Conservation (phyloP, 2,113 vertebrate genomes). For the Cromileptes altivelis region DNA sequence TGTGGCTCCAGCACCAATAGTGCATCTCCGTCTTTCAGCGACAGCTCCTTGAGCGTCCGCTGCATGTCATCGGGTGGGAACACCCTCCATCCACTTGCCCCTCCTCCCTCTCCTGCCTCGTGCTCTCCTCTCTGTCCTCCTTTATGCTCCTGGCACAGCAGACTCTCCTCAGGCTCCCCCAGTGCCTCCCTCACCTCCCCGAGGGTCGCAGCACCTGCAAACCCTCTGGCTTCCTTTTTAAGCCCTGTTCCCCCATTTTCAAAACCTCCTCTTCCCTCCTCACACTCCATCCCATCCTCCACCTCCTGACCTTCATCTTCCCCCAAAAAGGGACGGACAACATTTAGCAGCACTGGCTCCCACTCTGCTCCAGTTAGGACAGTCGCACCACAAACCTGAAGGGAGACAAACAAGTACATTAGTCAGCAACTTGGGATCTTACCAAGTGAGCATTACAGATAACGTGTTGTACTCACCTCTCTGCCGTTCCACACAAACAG, state of each 20-base stretch:
- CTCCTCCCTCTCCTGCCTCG: conserved; percentile 72
- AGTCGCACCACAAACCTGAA: conserved; percentile 88
- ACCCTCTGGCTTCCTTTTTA: conserved; percentile 75
- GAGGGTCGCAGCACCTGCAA: conserved; percentile 77
- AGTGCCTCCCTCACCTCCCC: conserved; percentile 74
- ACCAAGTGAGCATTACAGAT: neutral
- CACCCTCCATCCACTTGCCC: conserved; percentile 88
- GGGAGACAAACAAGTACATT: conserved; percentile 3
- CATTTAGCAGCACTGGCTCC: conserved; percentile 90
- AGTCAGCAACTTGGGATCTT: neutral
- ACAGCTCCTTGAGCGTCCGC: conserved; percentile 87
- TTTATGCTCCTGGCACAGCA: conserved; percentile 83
- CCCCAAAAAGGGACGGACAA: conserved; percentile 82
- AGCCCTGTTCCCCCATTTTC: conserved; percentile 71
- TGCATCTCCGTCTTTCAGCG: conserved; percentile 89
- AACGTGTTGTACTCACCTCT: conserved; percentile 86
- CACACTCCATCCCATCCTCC: conserved; percentile 10
- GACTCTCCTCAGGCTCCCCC: conserved; percentile 78
- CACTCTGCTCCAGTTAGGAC: conserved; percentile 87
- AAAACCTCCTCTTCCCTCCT: conserved; percentile 7
- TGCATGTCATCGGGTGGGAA: conserved; percentile 85
- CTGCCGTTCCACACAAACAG: conserved; percentile 96
- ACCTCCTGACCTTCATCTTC: conserved; percentile 63
- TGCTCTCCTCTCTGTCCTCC: conserved; percentile 37
- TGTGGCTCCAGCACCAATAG: conserved; percentile 88